These are phyloP conservation scores for Pomatostomus ruficeps DNA, from an alignment of 2,113 vertebrate species.

Conservation along the genomic window DNA sequence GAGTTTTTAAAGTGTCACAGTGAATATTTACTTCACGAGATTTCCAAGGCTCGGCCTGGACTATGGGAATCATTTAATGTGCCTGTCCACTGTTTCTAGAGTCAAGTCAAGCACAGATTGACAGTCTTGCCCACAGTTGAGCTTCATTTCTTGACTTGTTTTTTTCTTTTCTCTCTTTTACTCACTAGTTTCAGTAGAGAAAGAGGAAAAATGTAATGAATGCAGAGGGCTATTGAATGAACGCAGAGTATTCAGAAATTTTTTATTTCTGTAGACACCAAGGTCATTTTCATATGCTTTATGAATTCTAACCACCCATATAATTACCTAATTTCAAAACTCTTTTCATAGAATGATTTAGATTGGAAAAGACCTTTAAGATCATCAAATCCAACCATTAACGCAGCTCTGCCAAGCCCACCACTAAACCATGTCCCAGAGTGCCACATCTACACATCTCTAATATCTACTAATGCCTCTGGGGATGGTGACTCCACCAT, in stretches of 20 bases:
- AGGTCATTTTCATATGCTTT: conserved; percentile 7
- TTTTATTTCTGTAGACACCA: background rate
- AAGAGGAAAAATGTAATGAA: background rate
- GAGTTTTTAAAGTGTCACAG: background rate
- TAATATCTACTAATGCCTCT: background rate
- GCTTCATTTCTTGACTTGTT: background rate
- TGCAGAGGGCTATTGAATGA: background rate
- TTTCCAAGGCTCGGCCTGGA: background rate
- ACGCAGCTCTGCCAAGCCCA: background rate
- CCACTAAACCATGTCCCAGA: background rate
- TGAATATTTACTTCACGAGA: background rate
- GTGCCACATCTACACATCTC: background rate
- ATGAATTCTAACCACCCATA: conserved; percentile 4
- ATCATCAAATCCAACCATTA: background rate
- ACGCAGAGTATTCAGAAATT: background rate
- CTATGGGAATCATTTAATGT: background rate
- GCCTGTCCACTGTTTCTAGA: background rate
- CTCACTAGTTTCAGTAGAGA: background rate
- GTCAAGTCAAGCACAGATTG: background rate
- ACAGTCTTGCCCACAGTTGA: background rate
- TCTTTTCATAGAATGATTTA: background rate
- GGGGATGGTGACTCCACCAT: background rate
- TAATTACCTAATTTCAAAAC: conserved; percentile 4
- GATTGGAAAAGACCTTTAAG: background rate
- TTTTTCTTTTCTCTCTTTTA: background rate